Evolutionary conservation across 2,113 vertebrate genomes (phyloP).

Genomic region (Rhinolophus ferrumequinum): DNA sequence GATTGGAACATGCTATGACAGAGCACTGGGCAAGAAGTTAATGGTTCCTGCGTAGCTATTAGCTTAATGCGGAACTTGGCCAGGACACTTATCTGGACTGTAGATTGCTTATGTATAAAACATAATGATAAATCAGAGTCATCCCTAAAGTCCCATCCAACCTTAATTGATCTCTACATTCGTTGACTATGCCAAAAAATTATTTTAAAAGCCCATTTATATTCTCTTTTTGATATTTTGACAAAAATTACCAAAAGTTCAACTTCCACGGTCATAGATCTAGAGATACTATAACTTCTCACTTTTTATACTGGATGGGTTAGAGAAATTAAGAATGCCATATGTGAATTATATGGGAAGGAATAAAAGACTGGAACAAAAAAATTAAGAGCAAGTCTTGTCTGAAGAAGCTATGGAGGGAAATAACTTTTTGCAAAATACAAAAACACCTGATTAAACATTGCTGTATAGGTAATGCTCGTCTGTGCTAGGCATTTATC

Average conservation of each 20-base stretch:
- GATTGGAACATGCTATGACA: neutral
- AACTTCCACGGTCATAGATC: neutral
- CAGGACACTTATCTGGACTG: neutral
- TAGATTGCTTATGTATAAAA: slow-evolving; percentile 24
- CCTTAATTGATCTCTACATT: neutral
- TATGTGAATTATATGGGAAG: too few relatives aligned
- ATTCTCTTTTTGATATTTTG: slow-evolving; percentile 37
- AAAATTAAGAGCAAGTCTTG: neutral
- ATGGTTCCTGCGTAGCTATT: neutral
- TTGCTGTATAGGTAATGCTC: neutral
- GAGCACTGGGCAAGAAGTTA: neutral
- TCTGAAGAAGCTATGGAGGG: neutral
- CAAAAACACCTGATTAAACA: neutral
- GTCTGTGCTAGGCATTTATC: neutral
- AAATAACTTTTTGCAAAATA: slow-evolving; percentile 42
- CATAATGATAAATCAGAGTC: neutral
- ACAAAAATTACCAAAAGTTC: neutral
- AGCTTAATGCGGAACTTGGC: neutral
- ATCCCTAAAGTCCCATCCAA: neutral
- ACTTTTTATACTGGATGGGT: neutral
- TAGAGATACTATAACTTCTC: neutral
- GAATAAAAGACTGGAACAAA: too few relatives aligned
- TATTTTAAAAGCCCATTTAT: slow-evolving; percentile 28
- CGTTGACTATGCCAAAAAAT: slow-evolving; percentile 1
- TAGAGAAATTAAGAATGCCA: neutral